Base-by-base conservation (phyloP, 2,888 invertebrate species). In the Phalera bucephala region DNA sequence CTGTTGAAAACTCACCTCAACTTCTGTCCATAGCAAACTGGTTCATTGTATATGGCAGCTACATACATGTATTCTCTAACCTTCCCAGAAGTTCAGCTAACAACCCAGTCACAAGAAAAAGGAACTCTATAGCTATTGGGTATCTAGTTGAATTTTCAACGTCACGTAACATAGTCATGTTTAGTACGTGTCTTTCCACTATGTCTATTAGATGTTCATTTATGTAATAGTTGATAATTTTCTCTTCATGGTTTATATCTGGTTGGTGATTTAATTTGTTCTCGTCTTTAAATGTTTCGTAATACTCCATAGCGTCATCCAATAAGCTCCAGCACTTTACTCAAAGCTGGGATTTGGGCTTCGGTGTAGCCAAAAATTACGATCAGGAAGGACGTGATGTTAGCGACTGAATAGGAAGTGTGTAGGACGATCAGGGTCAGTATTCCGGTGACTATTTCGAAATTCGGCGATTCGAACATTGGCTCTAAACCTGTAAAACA, bases 1-100 rank as follows among this genome's bases (percentile, higher is more conserved):
- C 0, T 40, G 35, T 28, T 77, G 73, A 12, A 84, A 80, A 0
- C 36, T 27, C 0, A 47, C 10, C 36, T 69, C 0, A 84, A 42
- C 1, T 65, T 61, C 40, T 83, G 83, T 0, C 84, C 83, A 1
- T 70, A 0, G 59, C 67, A 0, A 76, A 61, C 40, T 66, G 60
- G 10, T 47, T 29, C 2, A 59, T 11, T 4, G 25, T 5, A 7
- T 5, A 25, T 7, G 25, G 25, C 2, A 25, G 9, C 25, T 25
- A 11, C 11, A 25, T 2, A 11, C 10, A 25, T 3, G 25, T 25
- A 11, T 25, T 25, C 7, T 25, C 25, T 10, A 25, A 11, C 2
- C 25, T 11, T 1, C 25, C 25, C 7, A 25, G 25, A 1, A 25
- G 12, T 7, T 25, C 25, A 5, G 25, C 9, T 2, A 25, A 10